Evolutionary conservation across 2,797 vertebrate genomes (phyloP).

Genomic region (Cyprinodon diabolis): DNA sequence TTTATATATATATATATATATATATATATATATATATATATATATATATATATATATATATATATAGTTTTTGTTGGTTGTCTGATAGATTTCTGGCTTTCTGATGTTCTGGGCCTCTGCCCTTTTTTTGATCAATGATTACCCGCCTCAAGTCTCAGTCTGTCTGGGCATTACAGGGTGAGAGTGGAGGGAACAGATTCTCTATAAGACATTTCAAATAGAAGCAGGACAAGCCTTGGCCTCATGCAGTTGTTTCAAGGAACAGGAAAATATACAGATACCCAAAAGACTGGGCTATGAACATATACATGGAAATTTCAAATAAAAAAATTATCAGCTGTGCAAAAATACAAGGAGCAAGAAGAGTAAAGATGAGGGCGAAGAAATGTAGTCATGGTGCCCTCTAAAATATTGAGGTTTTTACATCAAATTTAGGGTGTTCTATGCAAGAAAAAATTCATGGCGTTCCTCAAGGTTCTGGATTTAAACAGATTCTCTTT

Average conservation of each 20-base stretch:
- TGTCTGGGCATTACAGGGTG: background rate
- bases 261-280: background rate
- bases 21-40: too few species aligned
- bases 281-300: background rate
- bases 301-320: background rate
- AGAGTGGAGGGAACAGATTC: background rate
- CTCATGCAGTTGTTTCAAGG: background rate
- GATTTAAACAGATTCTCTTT: background rate
- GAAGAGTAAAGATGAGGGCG: background rate
- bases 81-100: too few species aligned
- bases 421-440: too few species aligned
- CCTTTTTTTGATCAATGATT: too few species aligned
- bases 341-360: background rate
- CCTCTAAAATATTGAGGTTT: background rate
- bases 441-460: background rate
- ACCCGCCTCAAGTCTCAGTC: too few species aligned
- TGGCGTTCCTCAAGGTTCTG: background rate
- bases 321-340: background rate
- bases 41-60: too few species aligned
- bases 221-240: background rate
- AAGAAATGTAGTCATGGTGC: background rate
- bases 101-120: too few species aligned
- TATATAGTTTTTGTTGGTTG: too few species aligned
- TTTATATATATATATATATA: too few species aligned
- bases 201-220: background rate